phyloP scores from a whole-genome alignment of 2,113 vertebrate genomes.

The Tenrec ecaudatus region DNA sequence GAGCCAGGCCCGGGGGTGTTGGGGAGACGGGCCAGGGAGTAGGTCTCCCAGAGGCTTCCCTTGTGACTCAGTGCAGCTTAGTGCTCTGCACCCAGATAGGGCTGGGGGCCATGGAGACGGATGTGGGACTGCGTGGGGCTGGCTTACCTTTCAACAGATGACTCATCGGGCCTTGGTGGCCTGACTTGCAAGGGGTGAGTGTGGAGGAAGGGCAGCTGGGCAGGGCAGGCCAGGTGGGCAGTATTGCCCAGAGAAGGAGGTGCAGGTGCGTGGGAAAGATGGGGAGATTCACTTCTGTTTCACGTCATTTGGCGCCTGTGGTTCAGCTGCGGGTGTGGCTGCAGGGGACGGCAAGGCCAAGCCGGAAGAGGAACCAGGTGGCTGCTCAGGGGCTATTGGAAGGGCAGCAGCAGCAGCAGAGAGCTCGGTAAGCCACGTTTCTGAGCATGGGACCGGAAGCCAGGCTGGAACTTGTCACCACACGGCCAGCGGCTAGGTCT shows the following conservation, averaged over 20 bases:
- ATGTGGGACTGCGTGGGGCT: neutral
- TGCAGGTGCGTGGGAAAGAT: neutral
- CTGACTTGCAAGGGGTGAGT: too few species aligned
- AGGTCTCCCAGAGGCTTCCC: neutral
- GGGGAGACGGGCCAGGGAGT: neutral
- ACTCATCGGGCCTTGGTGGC: too few species aligned
- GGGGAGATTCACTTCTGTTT: accelerated
- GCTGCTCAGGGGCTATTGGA: neutral
- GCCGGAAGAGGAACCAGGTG: neutral
- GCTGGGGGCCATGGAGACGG: neutral
- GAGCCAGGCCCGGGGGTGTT: neutral
- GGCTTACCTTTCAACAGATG: neutral
- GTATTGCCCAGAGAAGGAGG: neutral
- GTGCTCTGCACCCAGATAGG: too few species aligned
- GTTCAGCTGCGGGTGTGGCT: neutral
- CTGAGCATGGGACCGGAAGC: neutral
- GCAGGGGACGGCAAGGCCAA: neutral
- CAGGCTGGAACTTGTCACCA: accelerated
- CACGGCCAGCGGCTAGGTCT: neutral
- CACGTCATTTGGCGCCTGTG: neutral
- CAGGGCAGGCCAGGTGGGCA: neutral
- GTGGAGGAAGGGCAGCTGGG: neutral
- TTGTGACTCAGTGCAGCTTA: neutral
- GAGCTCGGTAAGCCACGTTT: accelerated
- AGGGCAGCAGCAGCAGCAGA: neutral